A percentile compares a stretch with the other conserved stretches of the same genome.
Evolutionary conservation across 2,888 invertebrate species (phyloP).

Genomic region (Orthosia gracilis): DNA sequence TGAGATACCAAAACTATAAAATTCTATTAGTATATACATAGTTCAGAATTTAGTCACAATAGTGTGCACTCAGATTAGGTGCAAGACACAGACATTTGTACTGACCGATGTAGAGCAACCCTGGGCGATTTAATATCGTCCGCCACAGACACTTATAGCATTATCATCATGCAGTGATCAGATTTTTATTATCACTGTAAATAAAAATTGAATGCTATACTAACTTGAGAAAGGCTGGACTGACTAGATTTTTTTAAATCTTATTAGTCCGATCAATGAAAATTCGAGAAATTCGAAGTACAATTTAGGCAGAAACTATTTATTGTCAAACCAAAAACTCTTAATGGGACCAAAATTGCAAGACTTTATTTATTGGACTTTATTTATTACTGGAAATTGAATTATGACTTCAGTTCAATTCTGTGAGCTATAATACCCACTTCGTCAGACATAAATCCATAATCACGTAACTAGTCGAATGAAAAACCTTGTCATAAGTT

Average conservation of each 20-base stretch:
- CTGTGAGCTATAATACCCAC: background rate
- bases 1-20: background rate
- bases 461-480: background rate
- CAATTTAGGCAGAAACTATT: background rate
- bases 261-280: background rate
- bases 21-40: too few relatives aligned
- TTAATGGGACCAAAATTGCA: background rate
- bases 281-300: background rate
- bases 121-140: background rate
- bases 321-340: background rate
- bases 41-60: background rate
- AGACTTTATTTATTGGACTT: background rate
- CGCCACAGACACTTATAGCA: background rate
- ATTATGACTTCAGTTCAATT: background rate
- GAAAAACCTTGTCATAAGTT: slow-evolving; percentile 2
- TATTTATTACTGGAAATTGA: too few relatives aligned
- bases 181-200: background rate
- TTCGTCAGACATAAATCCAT: background rate
- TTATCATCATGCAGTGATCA: background rate
- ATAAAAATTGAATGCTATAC: background rate
- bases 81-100: background rate
- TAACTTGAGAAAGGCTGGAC: background rate
- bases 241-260: too few relatives aligned
- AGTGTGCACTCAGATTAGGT: background rate
- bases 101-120: background rate